Base-by-base conservation (phyloP, 2,797 vertebrate species). In the Acrossocheilus wenchowensis region DNA sequence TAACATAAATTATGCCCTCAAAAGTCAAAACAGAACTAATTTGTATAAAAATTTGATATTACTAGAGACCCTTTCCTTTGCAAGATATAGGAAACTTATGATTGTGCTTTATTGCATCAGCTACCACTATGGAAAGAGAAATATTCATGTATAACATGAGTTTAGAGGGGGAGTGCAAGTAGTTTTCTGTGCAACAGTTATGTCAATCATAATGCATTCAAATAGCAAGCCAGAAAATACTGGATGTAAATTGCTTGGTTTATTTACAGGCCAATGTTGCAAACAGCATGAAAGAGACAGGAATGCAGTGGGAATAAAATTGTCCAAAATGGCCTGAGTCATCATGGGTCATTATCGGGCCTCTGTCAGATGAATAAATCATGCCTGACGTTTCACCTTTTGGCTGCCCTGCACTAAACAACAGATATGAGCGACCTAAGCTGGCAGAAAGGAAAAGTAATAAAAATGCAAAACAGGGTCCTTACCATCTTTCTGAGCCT, bases 321-420 rank as follows among this genome's bases (percentile, higher is more conserved):
- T 85, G 82, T 77, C 62, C 36, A 74, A 87, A 89, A 88, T 62
- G 21, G 73, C n/a, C 79, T 60, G 5, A 41, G 62, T 87, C 89
- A 89, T 90, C 84, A 83, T 52, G 77, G 87, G 86, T 89, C 81
- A 90, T 90, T 90, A 92, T 91, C 64, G 45, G 85, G 39, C 83
- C 77, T 83, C 80, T 77, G 87, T 87, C 89, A 89, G 87, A 82
- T 78, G 78, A 82, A 90, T 90, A 87, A 89, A 90, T 90, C 86
- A 88, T 73, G 62, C 12, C 30, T 80, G 71, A 41, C 2, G 30
- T 62, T 86, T 87, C 81, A 82, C 69, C 72, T 72, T 86, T 81
- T n/a, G 48, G 81, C 60, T 6, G 17, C 41, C 69, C 72, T 80
- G 48, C 41, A 80, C 72, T 60, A 80, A 83, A 86, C 62, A 74